Percentiles rank a stretch among this genome's conserved stretches.
These are phyloP conservation scores for Latheticus oryzae DNA, from an alignment of 2,888 invertebrate species.

Conservation along the genomic window DNA sequence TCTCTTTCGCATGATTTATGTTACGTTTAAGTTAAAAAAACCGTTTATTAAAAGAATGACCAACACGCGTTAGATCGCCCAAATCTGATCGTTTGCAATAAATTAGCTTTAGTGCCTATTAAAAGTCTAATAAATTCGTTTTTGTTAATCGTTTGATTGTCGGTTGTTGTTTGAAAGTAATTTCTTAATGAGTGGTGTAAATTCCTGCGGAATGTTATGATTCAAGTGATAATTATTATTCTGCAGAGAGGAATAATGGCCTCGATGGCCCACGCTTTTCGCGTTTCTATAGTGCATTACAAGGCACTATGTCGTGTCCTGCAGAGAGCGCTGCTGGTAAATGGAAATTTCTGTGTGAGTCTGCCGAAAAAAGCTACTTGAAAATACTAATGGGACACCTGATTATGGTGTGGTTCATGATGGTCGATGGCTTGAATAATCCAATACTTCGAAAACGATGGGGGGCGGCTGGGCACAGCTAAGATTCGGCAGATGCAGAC, in stretches of 20 bases:
- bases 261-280: conserved; percentile 29
- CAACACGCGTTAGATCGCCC: too few relatives aligned
- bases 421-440: too few relatives aligned
- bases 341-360: conserved; percentile 30
- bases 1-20: too few relatives aligned
- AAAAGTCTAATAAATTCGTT: conserved; percentile 15
- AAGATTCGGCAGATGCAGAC: too few relatives aligned
- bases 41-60: too few relatives aligned
- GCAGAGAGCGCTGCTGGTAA: conserved; percentile 27
- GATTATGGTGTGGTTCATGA: too few relatives aligned
- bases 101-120: conserved; percentile 12
- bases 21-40: too few relatives aligned
- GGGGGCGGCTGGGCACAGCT: too few relatives aligned
- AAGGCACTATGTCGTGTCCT: conserved; percentile 19
- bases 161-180: conserved; percentile 5
- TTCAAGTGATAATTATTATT: conserved; percentile 11
- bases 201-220: conserved; percentile 16
- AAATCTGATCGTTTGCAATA: conserved; percentile 16
- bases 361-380: conserved; percentile 28
- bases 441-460: too few relatives aligned
- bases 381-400: conserved; percentile 21
- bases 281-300: conserved; percentile 33
- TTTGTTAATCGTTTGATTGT: conserved; percentile 15
- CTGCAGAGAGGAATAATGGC: conserved; percentile 6
- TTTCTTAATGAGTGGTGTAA: conserved; percentile 24